Conservation (phyloP, 2,113 vertebrate genomes). For the Girardinichthys multiradiatus region DNA sequence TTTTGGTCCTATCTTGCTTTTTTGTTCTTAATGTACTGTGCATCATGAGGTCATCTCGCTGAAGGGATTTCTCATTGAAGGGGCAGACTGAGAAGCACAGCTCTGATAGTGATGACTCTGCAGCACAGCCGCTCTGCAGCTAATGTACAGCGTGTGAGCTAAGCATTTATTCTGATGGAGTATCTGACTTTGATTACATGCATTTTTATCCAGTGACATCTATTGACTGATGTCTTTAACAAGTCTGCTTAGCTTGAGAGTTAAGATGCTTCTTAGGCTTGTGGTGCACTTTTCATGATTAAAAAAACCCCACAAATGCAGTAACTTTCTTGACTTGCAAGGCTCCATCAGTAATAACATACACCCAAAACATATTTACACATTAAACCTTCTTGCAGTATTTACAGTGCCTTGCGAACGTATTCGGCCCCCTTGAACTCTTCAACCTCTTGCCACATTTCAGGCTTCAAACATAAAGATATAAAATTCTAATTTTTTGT, state of each 20-base stretch:
- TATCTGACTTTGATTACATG: slow-evolving; percentile 48
- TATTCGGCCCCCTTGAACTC: too few species aligned
- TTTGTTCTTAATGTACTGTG: slow-evolving; percentile 18
- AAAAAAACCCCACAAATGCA: not conserved
- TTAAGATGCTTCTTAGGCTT: slow-evolving; percentile 13
- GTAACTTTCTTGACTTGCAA: not conserved
- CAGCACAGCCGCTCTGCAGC: slow-evolving; percentile 35
- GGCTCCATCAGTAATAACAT: not conserved
- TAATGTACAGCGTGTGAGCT: slow-evolving; percentile 51
- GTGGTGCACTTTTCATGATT: not conserved
- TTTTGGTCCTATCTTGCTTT: slow-evolving; percentile 10
- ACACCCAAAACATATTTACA: not conserved
- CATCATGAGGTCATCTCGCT: slow-evolving; percentile 21
- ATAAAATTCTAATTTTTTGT: too few species aligned
- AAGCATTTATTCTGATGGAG: slow-evolving; percentile 60
- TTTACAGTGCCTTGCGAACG: too few species aligned
- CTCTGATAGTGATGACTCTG: slow-evolving; percentile 47
- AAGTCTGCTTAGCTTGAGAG: slow-evolving; percentile 24
- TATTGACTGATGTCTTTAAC: slow-evolving; percentile 50
- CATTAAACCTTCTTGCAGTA: not conserved
- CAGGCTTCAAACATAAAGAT: too few species aligned
- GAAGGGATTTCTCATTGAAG: not conserved
- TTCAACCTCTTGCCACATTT: too few species aligned
- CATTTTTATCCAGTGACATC: slow-evolving; percentile 29
- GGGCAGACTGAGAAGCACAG: not conserved